Percentiles rank a stretch among this genome's conserved stretches.
Conservation (phyloP, 2,888 invertebrate species). For the Parnassius mnemosyne region DNA sequence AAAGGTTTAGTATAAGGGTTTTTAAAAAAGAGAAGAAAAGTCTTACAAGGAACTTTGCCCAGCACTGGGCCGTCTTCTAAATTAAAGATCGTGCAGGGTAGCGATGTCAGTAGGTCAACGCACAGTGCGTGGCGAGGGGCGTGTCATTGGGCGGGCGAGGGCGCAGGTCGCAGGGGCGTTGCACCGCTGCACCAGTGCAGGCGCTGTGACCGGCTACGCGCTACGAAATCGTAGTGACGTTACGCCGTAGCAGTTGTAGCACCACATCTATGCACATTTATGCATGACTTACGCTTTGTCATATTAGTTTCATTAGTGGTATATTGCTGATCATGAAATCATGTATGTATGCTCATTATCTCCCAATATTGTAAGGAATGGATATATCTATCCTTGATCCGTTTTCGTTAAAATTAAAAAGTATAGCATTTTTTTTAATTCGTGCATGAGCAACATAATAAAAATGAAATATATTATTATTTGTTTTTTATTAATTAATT, state of each 20-base stretch:
- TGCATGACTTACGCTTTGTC: slow-evolving; percentile 33
- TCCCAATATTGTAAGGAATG: slow-evolving; percentile 2
- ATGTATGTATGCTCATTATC: slow-evolving; percentile 15
- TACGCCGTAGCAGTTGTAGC: slow-evolving; percentile 45
- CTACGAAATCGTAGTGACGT: slow-evolving; percentile 42
- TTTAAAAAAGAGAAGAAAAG: not conserved
- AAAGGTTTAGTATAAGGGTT: too few relatives aligned
- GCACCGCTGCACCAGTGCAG: slow-evolving; percentile 74
- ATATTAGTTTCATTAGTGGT: slow-evolving; percentile 28
- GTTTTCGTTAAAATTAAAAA: not conserved
- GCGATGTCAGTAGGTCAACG: slow-evolving; percentile 77
- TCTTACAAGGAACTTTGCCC: slow-evolving; percentile 35
- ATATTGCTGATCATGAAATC: slow-evolving; percentile 22
- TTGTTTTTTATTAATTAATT: too few relatives aligned
- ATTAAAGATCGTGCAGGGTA: slow-evolving; percentile 76
- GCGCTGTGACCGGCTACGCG: slow-evolving; percentile 49
- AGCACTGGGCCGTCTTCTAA: slow-evolving; percentile 55
- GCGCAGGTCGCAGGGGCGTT: slow-evolving; percentile 57
- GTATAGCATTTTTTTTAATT: slow-evolving; percentile 6
- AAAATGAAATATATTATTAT: too few relatives aligned
- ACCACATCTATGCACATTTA: slow-evolving; percentile 14
- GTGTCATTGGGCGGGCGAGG: slow-evolving; percentile 39
- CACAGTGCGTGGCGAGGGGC: slow-evolving; percentile 69
- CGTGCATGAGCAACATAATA: too few relatives aligned
- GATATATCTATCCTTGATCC: not conserved